Base-by-base conservation (phyloP, 2,113 vertebrate genomes). In the Melanostigma gelatinosum region DNA sequence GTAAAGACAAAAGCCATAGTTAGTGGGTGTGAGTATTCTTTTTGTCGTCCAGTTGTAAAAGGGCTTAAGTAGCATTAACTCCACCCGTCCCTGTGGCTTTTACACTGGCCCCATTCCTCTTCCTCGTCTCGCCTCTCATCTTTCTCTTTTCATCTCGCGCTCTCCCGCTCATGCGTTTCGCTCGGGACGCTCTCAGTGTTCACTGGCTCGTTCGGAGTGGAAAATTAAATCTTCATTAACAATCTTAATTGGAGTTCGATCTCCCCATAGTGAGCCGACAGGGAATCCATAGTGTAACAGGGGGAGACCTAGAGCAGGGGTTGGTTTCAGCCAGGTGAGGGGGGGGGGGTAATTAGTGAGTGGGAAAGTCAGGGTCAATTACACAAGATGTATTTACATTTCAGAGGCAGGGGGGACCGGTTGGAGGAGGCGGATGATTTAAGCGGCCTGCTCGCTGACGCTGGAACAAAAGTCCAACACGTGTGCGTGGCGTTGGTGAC, bases 151-250 rank as follows among this genome's bases (percentile, higher is more conserved):
- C 55, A 16, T 24, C 68, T 22, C 38, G 4, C 36, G 8, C 82
- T 61, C 58, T 58, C 77, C 38, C 38, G 27, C 85, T 64, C 79
- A 40, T 80, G 85, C 80, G 54, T 84, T 77, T 70, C 75, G 22
- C 86, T 82, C 40, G n/a, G 75, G 79, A 83, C 78, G 73, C 86
- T 86, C 70, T 77, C 12, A 22, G 83, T 90, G 89, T 81, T 90
- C 85, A 77, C 54, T 83, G 85, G 86, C 86, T 93, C 88, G 85
- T 92, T 93, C 89, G 85, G 93, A 91, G 92, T 91, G 90, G 90
- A 93, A 94, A 95, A 95, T 95, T 89, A 93, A 95, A 95, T 95
- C 94, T 95, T 94, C 93, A 93, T 95, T 94, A 94, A 93, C 90
- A 88, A 94, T 94, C 94, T 94, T 95, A 95, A 95, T 95, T 94